A percentile compares a stretch with the other conserved stretches of the same genome.
These are phyloP conservation scores for Pseudanteris insignis DNA, from an alignment of 2,888 invertebrate genomes.

Conservation along the genomic window DNA sequence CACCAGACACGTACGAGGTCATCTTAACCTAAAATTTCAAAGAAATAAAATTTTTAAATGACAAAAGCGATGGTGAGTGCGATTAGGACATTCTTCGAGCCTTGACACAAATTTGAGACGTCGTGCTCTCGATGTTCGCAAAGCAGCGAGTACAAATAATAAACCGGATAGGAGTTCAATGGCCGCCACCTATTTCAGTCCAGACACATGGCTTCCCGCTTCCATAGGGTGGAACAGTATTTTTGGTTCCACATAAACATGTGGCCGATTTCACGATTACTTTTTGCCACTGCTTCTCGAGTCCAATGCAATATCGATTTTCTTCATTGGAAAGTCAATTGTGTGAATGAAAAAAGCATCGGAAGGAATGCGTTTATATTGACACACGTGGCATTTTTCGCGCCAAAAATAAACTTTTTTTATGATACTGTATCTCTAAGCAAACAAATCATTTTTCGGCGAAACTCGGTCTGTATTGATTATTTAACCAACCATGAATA, in stretches of 20 bases:
- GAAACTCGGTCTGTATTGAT: too few relatives aligned
- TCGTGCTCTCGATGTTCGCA: slow-evolving; percentile 23
- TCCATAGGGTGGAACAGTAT: slow-evolving; percentile 30
- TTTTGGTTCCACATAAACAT: slow-evolving; percentile 32
- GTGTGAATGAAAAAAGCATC: too few relatives aligned
- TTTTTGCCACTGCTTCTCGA: slow-evolving; percentile 2
- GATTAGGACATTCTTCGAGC: slow-evolving; percentile 10
- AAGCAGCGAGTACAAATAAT: slow-evolving; percentile 8
- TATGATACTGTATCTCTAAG: too few relatives aligned
- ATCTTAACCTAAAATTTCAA: too few relatives aligned
- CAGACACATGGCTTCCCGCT: slow-evolving; percentile 29
- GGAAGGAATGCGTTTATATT: too few relatives aligned
- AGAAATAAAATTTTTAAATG: too few relatives aligned
- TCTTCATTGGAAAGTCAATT: too few relatives aligned
- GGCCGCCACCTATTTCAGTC: slow-evolving; percentile 37
- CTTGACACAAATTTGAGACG: slow-evolving; percentile 38
- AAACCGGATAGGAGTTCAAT: slow-evolving; percentile 35
- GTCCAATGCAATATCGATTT: neutral
- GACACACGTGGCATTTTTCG: slow-evolving; percentile 1
- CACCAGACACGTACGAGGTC: too few relatives aligned
- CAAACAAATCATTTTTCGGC: too few relatives aligned
- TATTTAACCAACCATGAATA: too few relatives aligned
- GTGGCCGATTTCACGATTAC: neutral
- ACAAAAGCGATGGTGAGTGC: neutral
- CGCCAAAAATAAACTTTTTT: too few relatives aligned